Conservation (phyloP, 1,140 invertebrate genomes). For the Andricus grossulariae region DNA sequence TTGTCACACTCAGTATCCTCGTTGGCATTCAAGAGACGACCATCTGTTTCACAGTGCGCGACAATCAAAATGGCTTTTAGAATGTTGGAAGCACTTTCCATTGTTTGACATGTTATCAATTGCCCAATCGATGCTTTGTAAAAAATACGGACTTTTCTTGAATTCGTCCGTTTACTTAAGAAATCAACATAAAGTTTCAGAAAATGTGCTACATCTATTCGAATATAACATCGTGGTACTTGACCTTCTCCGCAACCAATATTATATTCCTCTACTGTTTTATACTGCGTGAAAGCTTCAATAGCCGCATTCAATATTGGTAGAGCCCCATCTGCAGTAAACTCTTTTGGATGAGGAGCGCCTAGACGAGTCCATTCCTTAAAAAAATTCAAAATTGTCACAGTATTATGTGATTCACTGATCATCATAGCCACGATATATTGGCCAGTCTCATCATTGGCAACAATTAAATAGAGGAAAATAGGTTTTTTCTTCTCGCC, state of each 20-base stretch:
- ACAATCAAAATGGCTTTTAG: constrained; percentile 31
- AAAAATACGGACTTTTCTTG: background rate
- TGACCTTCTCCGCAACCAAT: background rate
- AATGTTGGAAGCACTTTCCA: background rate
- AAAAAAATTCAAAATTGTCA: constrained; percentile 40
- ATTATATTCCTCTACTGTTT: constrained; percentile 36
- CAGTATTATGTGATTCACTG: constrained; percentile 43
- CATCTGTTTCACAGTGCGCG: constrained; percentile 18
- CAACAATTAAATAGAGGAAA: constrained; percentile 36
- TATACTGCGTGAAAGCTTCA: constrained; percentile 37
- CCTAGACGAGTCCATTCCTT: constrained; percentile 33
- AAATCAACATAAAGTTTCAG: constrained; percentile 18
- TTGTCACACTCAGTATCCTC: too few species aligned
- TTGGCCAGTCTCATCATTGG: background rate
- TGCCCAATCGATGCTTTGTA: constrained; percentile 1
- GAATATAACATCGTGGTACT: constrained; percentile 28
- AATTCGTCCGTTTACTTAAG: background rate
- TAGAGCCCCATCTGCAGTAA: constrained; percentile 43
- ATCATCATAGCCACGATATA: constrained; percentile 48
- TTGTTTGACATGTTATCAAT: constrained; percentile 4
- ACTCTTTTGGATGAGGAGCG: constrained; percentile 38
- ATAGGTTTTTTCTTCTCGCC: constrained; percentile 19
- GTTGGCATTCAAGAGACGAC: background rate
- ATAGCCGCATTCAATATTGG: constrained; percentile 46
- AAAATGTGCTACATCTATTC: constrained; percentile 39